phyloP scores from a whole-genome alignment of 2,113 vertebrate genomes.

The Megatriorchis doriae region DNA sequence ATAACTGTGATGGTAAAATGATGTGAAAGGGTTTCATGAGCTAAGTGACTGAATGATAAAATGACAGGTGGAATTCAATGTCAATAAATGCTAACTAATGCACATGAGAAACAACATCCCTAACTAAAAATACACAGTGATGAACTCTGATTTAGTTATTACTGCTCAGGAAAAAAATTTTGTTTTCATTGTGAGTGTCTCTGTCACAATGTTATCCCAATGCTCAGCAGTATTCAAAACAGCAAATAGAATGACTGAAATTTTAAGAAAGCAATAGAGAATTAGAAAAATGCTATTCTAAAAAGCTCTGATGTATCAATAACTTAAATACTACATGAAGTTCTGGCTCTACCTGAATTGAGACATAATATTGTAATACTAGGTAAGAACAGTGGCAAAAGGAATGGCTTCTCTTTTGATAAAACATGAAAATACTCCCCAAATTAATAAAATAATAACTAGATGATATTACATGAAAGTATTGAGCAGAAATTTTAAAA shows the following conservation, averaged over 20 bases:
- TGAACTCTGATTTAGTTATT: not conserved
- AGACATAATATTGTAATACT: not conserved
- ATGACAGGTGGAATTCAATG: not conserved
- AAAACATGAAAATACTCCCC: not conserved
- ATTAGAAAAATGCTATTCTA: not conserved
- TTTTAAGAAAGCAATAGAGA: not conserved
- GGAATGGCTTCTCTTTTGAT: not conserved
- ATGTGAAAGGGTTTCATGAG: not conserved
- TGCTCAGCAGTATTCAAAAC: not conserved
- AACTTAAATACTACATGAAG: not conserved
- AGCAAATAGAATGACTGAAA: not conserved
- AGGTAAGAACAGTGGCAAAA: not conserved
- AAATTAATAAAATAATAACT: not conserved
- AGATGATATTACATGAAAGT: not conserved
- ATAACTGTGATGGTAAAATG: not conserved
- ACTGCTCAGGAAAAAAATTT: not conserved
- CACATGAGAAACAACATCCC: not conserved
- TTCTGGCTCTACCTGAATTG: not conserved
- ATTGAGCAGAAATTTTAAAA: not conserved
- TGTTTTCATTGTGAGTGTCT: not conserved
- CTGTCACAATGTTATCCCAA: not conserved
- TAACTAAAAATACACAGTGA: not conserved
- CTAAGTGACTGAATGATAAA: not conserved
- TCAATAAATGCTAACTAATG: slow-evolving; percentile 29
- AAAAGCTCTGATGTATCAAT: not conserved